Percentiles rank a stretch among this genome's conserved stretches.
Conservation (phyloP, 2,888 invertebrate genomes). For the Patella caerulea region DNA sequence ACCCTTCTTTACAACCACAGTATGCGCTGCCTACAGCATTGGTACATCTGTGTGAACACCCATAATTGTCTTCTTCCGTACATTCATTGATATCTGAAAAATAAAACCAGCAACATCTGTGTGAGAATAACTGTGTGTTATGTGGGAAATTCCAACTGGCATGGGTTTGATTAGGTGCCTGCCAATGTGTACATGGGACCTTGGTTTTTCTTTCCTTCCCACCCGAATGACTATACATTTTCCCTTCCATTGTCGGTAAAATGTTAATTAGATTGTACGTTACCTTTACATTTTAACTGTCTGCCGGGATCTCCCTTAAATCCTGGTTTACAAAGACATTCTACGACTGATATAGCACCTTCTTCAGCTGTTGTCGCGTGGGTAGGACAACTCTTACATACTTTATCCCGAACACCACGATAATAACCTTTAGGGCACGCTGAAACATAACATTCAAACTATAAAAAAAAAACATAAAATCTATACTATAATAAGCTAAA, state of each 20-base stretch:
- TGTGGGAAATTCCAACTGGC: no score
- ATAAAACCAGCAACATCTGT: background rate
- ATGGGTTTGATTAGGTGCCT: no score
- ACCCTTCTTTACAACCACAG: conserved; percentile 52
- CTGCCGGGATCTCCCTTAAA: conserved; percentile 40
- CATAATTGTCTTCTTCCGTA: conserved; percentile 20
- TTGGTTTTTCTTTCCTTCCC: no score
- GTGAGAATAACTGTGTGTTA: no score
- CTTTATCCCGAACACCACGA: conserved; percentile 31
- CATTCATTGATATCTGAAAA: conserved; percentile 52
- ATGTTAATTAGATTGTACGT: background rate
- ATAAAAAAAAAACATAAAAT: background rate
- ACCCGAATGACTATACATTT: no score
- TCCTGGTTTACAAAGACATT: conserved; percentile 43
- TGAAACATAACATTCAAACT: conserved; percentile 11
- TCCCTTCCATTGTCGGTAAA: no score
- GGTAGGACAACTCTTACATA: conserved; percentile 42
- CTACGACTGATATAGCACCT: conserved; percentile 32
- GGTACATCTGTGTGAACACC: conserved; percentile 47
- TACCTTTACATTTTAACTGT: conserved; percentile 32
- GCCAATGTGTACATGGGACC: no score
- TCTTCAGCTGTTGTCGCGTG: conserved; percentile 32
- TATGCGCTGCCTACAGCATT: conserved; percentile 52
- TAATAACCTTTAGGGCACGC: conserved; percentile 41
- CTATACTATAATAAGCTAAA: no score